Evolutionary conservation across 1,140 invertebrate species (phyloP).

Genomic region (Caligus rogercresseyi): DNA sequence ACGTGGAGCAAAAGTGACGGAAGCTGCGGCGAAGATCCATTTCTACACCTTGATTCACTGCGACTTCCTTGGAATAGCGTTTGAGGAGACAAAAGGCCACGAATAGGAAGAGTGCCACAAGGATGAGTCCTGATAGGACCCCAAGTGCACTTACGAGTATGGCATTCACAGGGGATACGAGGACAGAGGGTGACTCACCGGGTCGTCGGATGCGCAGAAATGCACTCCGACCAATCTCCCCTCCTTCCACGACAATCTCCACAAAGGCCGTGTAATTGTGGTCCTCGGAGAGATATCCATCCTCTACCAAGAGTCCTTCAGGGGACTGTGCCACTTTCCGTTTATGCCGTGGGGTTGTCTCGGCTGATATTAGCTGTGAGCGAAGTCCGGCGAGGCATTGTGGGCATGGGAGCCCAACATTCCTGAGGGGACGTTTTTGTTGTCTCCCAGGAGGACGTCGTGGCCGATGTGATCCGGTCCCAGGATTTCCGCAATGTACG

Average conservation of each 20-base stretch:
- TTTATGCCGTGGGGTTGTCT: neutral
- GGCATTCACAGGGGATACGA: constrained; percentile 10
- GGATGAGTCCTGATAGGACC: constrained; percentile 40
- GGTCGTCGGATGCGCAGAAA: constrained; percentile 23
- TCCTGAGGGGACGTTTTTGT: neutral
- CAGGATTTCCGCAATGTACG: constrained; percentile 63
- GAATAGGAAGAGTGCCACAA: constrained; percentile 44
- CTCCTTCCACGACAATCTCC: constrained; percentile 41
- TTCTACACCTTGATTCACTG: constrained; percentile 38
- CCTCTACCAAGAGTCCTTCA: constrained; percentile 26
- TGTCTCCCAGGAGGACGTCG: constrained; percentile 6
- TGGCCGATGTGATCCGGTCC: constrained; percentile 24
- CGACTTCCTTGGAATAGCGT: constrained; percentile 47
- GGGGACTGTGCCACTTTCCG: neutral
- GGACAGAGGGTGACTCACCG: constrained; percentile 26
- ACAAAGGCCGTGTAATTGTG: constrained; percentile 65
- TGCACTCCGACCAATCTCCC: neutral
- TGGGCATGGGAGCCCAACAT: neutral
- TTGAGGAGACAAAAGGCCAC: constrained; percentile 48
- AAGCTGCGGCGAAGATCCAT: constrained; percentile 19
- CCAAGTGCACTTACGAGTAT: constrained; percentile 24
- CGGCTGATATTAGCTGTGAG: neutral
- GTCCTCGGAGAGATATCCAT: constrained; percentile 50
- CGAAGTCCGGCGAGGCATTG: constrained; percentile 6
- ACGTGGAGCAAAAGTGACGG: constrained; percentile 18